phyloP scores from a whole-genome alignment of 2,113 vertebrate genomes.

The Eurystomus gularis region DNA sequence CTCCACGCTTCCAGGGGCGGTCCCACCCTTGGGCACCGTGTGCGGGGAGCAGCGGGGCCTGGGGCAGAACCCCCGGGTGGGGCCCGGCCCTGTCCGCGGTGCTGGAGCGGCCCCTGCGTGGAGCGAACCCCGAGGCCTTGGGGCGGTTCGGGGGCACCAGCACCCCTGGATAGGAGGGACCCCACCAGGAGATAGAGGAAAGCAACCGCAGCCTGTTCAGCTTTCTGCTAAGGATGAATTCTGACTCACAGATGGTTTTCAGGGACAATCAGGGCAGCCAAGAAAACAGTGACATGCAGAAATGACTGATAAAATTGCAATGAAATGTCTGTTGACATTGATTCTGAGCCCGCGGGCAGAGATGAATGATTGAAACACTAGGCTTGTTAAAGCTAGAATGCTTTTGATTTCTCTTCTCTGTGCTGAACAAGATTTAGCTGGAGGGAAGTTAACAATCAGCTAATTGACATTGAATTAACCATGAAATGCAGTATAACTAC shows the following conservation, averaged over 20 bases:
- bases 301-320: slow-evolving; percentile 91
- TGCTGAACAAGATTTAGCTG: slow-evolving; percentile 87
- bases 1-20: accelerated
- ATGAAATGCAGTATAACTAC: slow-evolving; percentile 93
- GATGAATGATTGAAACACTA: slow-evolving; percentile 96
- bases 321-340: slow-evolving; percentile 94
- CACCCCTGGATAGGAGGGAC: not conserved
- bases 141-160: not conserved
- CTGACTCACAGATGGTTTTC: not conserved
- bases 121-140: accelerated
- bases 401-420: slow-evolving; percentile 90
- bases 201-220: not conserved
- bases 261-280: slow-evolving; percentile 68
- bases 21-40: accelerated
- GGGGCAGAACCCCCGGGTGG: not conserved
- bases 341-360: slow-evolving; percentile 87
- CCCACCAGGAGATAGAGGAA: not conserved
- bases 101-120: not conserved
- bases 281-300: slow-evolving; percentile 80
- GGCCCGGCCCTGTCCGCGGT: slow-evolving; percentile 67
- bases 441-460: slow-evolving; percentile 96
- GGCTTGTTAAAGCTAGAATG: slow-evolving; percentile 93
- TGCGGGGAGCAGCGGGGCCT: too few species aligned
- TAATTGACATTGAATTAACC: slow-evolving; percentile 99
- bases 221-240: not conserved